A percentile compares a stretch with the other conserved stretches of the same genome.
Conservation (phyloP, 2,113 vertebrate species). For the Anhinga rufa region DNA sequence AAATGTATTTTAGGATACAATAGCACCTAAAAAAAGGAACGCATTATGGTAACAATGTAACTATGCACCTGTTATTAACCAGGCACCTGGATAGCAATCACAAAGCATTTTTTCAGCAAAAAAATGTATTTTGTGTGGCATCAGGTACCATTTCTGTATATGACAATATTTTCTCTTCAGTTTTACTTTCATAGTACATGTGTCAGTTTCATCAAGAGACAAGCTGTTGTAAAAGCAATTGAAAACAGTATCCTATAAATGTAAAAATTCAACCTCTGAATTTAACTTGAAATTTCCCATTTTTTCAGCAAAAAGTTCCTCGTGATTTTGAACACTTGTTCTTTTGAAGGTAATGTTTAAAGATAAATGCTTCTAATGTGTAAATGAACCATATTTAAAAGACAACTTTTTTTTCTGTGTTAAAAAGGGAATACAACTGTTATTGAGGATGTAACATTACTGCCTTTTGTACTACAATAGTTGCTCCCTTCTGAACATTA, state of each 20-base stretch:
- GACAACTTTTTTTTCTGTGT: not conserved
- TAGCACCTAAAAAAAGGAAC: not conserved
- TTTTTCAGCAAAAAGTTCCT: not conserved
- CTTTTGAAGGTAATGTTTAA: not conserved
- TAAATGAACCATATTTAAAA: not conserved
- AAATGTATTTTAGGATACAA: not conserved
- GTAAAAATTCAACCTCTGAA: not conserved
- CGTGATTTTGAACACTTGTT: not conserved
- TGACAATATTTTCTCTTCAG: not conserved
- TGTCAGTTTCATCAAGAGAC: not conserved
- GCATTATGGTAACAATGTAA: not conserved
- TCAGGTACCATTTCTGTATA: not conserved
- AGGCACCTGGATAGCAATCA: not conserved
- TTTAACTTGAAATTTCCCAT: not conserved
- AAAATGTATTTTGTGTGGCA: not conserved
- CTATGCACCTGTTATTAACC: not conserved
- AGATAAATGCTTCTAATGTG: not conserved
- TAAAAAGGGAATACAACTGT: not conserved
- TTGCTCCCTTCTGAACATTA: not conserved
- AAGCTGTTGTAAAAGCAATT: not conserved
- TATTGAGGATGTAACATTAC: not conserved
- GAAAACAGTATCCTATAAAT: not conserved
- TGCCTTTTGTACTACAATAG: not conserved
- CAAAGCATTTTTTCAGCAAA: not conserved
- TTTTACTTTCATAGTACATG: not conserved